Evolutionary conservation across 1,140 invertebrate species (phyloP), one percentile per base, ranked within the genome.

Genomic region (Drosophila grimshawi): DNA sequence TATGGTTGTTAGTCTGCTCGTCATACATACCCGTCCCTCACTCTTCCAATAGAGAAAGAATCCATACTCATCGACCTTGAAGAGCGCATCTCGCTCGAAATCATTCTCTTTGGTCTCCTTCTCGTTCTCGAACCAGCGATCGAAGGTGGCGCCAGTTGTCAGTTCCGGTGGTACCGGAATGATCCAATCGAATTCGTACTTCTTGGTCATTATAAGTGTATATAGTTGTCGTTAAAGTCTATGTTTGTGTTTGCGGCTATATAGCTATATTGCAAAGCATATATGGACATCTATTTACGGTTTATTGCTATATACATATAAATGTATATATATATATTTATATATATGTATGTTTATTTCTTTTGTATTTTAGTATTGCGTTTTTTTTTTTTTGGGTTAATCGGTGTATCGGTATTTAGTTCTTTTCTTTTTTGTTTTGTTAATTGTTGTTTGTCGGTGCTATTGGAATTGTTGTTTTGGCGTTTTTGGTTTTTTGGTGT

Each of bases 31-130:
- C 94, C 95, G 95, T 70, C 97, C 97, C 77, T 99, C 98, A 92
- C 98, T 98, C 93, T 99, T 99, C 98, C 98, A 99, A 92, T 98
- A 98, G 74, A 99, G 97, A 93, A 99, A 99, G 94, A 99, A 99
- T 49, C 98, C 98, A 94, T 98, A 98, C 92, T 99, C 98, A 93
- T 99, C 99, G 29, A 99, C 98, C 94, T 97, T 97, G 92, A 99
- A 98, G 62, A 95, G 92, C 83, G 98, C 98, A 90, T 96, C 96
- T 57, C 96, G 94, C 92, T 99, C 98, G 43, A 97, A 94, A 75
- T 97, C 96, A 49, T 91, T 91, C 66, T 92, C 90, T 59, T 91
- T 92, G 10, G 95, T 95, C 85, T 97, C 97, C 93, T 98, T 98
- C 93, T 97, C 98, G 90, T 98, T 97, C 93, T 99, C 99, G 64